A percentile compares a stretch with the other conserved stretches of the same genome.
Evolutionary conservation across 2,888 invertebrate genomes (phyloP).

Genomic region (Dusona sp.): DNA sequence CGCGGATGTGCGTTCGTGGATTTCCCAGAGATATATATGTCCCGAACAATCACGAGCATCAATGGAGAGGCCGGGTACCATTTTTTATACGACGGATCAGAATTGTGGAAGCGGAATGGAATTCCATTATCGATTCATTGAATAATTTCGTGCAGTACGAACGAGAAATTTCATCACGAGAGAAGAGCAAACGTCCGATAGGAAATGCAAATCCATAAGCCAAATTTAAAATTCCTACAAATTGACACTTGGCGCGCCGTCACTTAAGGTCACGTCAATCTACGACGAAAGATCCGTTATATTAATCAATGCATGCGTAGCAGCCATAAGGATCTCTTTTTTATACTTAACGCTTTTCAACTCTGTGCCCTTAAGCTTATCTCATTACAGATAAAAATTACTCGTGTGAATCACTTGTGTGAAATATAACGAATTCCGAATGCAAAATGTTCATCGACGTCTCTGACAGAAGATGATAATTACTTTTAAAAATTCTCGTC

Average conservation of each 20-base stretch:
- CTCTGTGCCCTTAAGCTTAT: background rate
- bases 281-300: background rate
- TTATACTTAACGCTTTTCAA: no score
- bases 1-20: background rate
- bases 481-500: no score
- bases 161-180: conserved; percentile 19
- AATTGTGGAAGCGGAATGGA: conserved; percentile 3
- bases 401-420: no score
- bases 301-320: background rate
- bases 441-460: background rate
- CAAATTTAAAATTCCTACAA: conserved; percentile 6
- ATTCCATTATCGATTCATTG: conserved; percentile 42
- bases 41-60: conserved; percentile 9
- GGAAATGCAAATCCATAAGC: conserved; percentile 7
- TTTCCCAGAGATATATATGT: conserved; percentile 14
- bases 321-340: background rate
- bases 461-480: no score
- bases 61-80: background rate
- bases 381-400: no score
- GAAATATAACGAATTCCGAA: background rate
- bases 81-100: background rate
- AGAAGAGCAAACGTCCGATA: conserved; percentile 11
- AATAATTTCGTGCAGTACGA: conserved; percentile 28
- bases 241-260: background rate
- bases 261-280: conserved; percentile 3